Base-by-base conservation (phyloP, 2,888 invertebrate species). In the Habroteleia sp. region DNA sequence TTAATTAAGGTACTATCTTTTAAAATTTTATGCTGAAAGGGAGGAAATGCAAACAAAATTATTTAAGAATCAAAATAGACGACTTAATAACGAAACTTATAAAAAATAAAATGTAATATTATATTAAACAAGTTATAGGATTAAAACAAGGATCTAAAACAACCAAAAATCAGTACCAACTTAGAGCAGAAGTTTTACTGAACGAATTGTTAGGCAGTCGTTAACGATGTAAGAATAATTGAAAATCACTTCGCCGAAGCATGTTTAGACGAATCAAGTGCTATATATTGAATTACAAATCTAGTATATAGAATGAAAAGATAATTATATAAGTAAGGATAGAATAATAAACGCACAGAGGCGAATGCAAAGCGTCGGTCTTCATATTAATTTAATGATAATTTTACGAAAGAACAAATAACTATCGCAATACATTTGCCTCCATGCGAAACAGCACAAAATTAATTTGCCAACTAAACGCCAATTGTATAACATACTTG, bases 401-500 rank as follows among this genome's bases (percentile, higher is more conserved):
- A 25, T 25, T 25, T 3, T 25, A 25, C 3, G 25, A 25, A 6
- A 25, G 14, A 31, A 20, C 20, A 17, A n/a, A 16, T 4, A n/a
- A 20, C 54, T 42, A 2, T 3, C 5, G 20, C 42, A 4, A 13
- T 52, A 35, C 65, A 65, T 52, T 44, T 35, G 13, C n/a, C 39
- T 44, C 31, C 5, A 13, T 13, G 14, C 44, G 29, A 65, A 35
- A 17, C 13, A 48, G 50, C 29, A 13, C 31, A 63, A 65, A 58
- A 58, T 60, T 39, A 16, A 60, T 39, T 52, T 58, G 39, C 27
- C 16, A 58, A 58, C 46, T 37, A 33, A 42, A 14, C 54, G 66
- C 52, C 66, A 54, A 73, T 73, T 46, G 16, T 23, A 62, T 60
- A 41, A 74, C 73, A 68, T 63, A 73, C n/a, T 20, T 48, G 80